Evolutionary conservation across 1,140 invertebrate genomes (phyloP).

Genomic region (Pachypeltis micranthus): DNA sequence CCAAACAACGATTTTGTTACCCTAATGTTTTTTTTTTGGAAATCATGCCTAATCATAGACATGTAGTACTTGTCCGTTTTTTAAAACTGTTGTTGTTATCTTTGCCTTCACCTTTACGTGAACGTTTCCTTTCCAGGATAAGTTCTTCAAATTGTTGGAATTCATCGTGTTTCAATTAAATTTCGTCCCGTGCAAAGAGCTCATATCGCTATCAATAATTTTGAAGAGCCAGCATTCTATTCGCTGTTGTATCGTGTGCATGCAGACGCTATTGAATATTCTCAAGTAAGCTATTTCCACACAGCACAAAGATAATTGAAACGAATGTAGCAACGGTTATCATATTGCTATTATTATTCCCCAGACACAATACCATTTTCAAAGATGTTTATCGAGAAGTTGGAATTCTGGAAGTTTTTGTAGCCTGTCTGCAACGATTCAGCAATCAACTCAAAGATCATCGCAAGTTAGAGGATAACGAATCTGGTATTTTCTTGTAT

Average conservation of each 20-base stretch:
- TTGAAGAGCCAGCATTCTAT: conserved; percentile 70
- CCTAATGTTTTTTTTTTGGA: too few species aligned
- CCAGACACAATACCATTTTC: conserved; percentile 77
- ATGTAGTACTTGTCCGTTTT: too few species aligned
- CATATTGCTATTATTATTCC: conserved; percentile 25
- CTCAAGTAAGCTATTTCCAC: conserved; percentile 46
- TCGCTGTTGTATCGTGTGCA: conserved; percentile 71
- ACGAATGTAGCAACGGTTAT: too few species aligned
- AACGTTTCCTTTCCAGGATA: conserved; percentile 46
- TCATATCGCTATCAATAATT: conserved; percentile 88
- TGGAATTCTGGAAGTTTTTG: conserved; percentile 91
- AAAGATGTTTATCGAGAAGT: conserved; percentile 98
- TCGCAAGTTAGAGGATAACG: conserved; percentile 15
- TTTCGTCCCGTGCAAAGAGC: conserved; percentile 97
- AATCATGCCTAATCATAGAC: too few species aligned
- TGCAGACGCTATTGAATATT: conserved; percentile 79
- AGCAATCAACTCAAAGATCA: conserved; percentile 39
- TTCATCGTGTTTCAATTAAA: conserved; percentile 95
- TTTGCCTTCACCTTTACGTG: too few species aligned
- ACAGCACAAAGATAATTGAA: too few species aligned
- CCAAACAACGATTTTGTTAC: too few species aligned
- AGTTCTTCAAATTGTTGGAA: conserved; percentile 90
- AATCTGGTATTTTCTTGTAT: too few species aligned
- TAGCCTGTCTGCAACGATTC: conserved; percentile 82
- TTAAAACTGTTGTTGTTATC: too few species aligned